Conservation (phyloP, 2,888 invertebrate genomes). For the Drosophila incognita region DNA sequence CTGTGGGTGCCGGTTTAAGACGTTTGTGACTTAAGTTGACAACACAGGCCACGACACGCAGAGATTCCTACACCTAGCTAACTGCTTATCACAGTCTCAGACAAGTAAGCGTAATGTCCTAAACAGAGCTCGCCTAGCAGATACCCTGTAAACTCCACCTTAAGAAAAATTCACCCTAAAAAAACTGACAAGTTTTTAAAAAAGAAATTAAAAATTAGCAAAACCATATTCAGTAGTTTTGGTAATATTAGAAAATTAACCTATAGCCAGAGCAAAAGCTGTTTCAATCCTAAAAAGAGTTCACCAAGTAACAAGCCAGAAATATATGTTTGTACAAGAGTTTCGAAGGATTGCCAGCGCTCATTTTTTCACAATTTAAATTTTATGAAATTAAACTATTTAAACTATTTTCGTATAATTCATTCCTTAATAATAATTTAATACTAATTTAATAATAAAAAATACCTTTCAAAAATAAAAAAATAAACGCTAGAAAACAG, state of each 20-base stretch:
- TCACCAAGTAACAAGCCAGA: too few relatives aligned
- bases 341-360: neutral
- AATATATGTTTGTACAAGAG: neutral
- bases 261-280: too few relatives aligned
- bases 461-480: neutral
- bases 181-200: too few relatives aligned
- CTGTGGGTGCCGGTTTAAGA: slow-evolving; percentile 33
- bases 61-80: slow-evolving; percentile 51
- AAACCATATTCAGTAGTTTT: too few relatives aligned
- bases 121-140: neutral
- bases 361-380: neutral
- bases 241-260: too few relatives aligned
- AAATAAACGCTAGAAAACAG: neutral
- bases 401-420: neutral
- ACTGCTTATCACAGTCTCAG: slow-evolving; percentile 31
- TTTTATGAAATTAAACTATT: neutral
- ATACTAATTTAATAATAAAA: too few relatives aligned
- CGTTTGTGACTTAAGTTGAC: slow-evolving; percentile 63
- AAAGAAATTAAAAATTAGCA: too few relatives aligned
- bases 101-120: neutral
- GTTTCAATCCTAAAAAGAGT: neutral
- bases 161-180: neutral
- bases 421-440: neutral
- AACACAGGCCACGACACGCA: slow-evolving; percentile 34
- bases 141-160: neutral